Percentiles rank a stretch among this genome's conserved stretches.
These are phyloP conservation scores for Cistogaster globosa DNA, from an alignment of 2,888 invertebrate genomes.

Conservation along the genomic window DNA sequence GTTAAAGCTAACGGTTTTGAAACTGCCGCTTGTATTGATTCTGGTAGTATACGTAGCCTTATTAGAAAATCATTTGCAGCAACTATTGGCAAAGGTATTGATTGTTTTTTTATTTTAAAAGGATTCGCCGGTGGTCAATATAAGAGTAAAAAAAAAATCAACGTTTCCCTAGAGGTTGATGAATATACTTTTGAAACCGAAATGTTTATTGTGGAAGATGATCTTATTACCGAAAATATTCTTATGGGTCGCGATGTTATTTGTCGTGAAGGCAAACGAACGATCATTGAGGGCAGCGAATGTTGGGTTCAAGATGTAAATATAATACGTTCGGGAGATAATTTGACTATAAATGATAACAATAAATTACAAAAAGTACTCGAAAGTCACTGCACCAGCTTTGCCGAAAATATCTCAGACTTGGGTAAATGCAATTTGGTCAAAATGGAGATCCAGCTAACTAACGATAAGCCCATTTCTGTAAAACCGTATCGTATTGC, in stretches of 20 bases:
- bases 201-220: conserved; percentile 19
- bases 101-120: conserved; percentile 17
- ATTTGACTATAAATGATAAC: background rate
- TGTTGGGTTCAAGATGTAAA: conserved; percentile 51
- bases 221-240: conserved; percentile 1
- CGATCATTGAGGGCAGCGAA: conserved; percentile 49
- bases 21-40: conserved; percentile 34
- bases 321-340: background rate
- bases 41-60: conserved; percentile 27
- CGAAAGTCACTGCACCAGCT: conserved; percentile 8
- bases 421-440: conserved; percentile 56
- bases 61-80: conserved; percentile 25
- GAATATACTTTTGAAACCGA: conserved; percentile 33
- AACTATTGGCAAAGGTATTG: background rate
- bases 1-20: background rate
- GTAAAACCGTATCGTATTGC: conserved; percentile 67
- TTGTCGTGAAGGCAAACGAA: conserved; percentile 50
- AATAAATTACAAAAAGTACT: conserved; percentile 33
- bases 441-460: conserved; percentile 63
- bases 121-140: conserved; percentile 46
- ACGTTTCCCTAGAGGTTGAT: conserved; percentile 42
- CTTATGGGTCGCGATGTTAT: conserved; percentile 32
- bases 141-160: conserved; percentile 49
- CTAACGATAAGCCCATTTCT: conserved; percentile 25
- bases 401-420: conserved; percentile 47